phyloP scores from a whole-genome alignment of 2,113 vertebrate genomes.

The rat (Rattus norvegicus) region DNA sequence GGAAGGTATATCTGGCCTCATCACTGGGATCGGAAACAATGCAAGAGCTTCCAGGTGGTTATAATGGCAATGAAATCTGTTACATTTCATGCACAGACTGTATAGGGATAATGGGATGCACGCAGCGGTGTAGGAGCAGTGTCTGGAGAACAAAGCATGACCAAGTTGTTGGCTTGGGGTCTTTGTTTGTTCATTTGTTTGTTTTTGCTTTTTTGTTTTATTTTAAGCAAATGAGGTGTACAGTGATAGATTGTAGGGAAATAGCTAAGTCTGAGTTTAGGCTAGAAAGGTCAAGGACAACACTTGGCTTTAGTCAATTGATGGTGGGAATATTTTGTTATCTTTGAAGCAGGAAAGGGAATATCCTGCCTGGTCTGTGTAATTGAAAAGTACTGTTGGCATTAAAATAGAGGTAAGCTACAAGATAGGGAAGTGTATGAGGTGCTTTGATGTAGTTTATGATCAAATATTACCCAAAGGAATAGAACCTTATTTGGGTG shows the following conservation, averaged over 20 bases:
- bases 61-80: neutral
- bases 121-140: neutral
- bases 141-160: neutral
- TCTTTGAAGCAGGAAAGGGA: constrained; percentile 9
- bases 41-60: neutral
- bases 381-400: neutral
- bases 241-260: neutral
- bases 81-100: neutral
- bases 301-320: neutral
- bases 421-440: neutral
- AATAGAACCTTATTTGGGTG: neutral
- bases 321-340: neutral
- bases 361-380: neutral
- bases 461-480: constrained; percentile 58
- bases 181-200: neutral
- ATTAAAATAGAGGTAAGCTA: neutral
- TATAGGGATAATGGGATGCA: neutral
- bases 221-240: neutral
- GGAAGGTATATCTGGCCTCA: neutral
- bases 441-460: constrained; percentile 32
- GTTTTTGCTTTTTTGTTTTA: too few species aligned
- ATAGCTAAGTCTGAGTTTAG: neutral
- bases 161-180: neutral
- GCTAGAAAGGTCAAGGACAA: neutral
- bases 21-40: neutral